These are phyloP conservation scores for Halichoerus grypus DNA, from an alignment of 2,113 vertebrate species.

Conservation along the genomic window DNA sequence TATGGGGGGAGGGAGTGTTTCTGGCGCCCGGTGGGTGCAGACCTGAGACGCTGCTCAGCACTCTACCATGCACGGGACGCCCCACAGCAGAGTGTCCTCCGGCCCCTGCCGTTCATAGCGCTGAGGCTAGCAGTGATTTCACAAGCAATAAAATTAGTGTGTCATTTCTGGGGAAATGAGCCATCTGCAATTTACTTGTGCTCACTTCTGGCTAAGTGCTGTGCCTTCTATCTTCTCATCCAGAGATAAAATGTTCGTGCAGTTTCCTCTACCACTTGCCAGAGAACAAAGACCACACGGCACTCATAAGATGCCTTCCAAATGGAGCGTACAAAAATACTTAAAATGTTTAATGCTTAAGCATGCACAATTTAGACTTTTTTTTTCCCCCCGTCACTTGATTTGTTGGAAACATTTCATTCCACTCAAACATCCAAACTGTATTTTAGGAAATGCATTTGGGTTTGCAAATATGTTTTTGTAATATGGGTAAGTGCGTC, in stretches of 20 bases:
- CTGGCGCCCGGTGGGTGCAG: rapidly evolving
- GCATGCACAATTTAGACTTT: neutral
- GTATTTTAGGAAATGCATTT: neutral
- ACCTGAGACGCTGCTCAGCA: rapidly evolving
- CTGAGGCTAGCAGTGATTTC: constrained; percentile 55
- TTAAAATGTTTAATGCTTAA: neutral
- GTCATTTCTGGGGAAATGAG: neutral
- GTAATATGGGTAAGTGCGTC: neutral
- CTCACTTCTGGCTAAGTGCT: constrained; percentile 15
- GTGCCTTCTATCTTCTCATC: neutral
- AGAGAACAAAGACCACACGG: neutral
- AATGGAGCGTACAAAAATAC: neutral
- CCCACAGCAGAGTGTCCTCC: neutral
- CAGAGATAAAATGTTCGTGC: constrained; percentile 38
- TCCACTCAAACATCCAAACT: neutral
- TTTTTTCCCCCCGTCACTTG: neutral
- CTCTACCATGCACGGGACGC: rapidly evolving
- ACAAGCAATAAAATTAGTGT: constrained; percentile 18
- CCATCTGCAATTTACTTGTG: neutral
- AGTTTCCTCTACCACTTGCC: neutral
- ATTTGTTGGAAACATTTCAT: neutral
- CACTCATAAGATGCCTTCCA: neutral
- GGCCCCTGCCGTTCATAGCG: neutral
- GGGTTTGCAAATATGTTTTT: neutral
- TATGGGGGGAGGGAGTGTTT: neutral